A percentile compares a stretch with the other conserved stretches of the same genome.
phyloP scores from a whole-genome alignment of 1,140 invertebrate genomes.

The Pachypsylla venusta region DNA sequence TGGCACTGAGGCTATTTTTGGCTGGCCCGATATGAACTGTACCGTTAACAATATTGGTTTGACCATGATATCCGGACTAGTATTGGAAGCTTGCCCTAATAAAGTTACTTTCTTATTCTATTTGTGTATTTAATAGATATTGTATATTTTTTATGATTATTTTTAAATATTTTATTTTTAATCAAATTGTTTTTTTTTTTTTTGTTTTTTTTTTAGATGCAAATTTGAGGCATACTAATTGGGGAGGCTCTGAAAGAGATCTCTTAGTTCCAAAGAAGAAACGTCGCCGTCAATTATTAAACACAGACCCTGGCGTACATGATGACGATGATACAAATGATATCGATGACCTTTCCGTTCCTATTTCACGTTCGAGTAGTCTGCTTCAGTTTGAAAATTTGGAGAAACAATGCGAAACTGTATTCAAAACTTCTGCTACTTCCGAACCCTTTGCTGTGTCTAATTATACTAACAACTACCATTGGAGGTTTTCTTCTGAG shows the following conservation, averaged over 20 bases:
- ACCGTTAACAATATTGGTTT: too few relatives aligned
- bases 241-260: slow-evolving; percentile 55
- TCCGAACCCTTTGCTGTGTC: slow-evolving; percentile 18
- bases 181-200: too few relatives aligned
- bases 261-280: slow-evolving; percentile 61
- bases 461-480: neutral
- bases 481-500: slow-evolving; percentile 32
- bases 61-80: too few relatives aligned
- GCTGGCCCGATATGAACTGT: too few relatives aligned
- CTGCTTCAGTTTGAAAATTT: slow-evolving; percentile 65
- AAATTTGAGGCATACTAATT: slow-evolving; percentile 21
- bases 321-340: slow-evolving; percentile 31
- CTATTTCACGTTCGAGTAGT: slow-evolving; percentile 47
- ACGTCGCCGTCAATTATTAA: slow-evolving; percentile 33
- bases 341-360: slow-evolving; percentile 23
- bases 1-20: too few relatives aligned
- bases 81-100: too few relatives aligned
- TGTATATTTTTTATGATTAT: too few relatives aligned
- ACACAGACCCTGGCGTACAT: slow-evolving; percentile 31
- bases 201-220: slow-evolving; percentile 16
- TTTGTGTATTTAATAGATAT: too few relatives aligned
- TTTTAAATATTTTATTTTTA: too few relatives aligned
- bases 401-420: slow-evolving; percentile 41
- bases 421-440: slow-evolving; percentile 24
- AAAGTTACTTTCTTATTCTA: too few relatives aligned